A percentile compares a stretch with the other conserved stretches of the same genome.
Evolutionary conservation across 2,888 invertebrate species (phyloP).

Genomic region (Andrena fulva): DNA sequence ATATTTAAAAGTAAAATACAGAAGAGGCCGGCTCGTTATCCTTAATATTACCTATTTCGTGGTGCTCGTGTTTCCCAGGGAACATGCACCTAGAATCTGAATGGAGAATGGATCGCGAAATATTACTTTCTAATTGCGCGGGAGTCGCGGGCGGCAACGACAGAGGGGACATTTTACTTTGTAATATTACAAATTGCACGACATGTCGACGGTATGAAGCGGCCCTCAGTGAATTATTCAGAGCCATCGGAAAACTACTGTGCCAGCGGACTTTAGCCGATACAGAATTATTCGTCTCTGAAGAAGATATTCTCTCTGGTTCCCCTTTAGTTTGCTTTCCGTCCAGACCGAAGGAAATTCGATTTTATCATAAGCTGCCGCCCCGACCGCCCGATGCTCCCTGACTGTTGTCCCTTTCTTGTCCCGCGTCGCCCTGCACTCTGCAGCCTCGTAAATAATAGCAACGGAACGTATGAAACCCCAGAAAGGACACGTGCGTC

Average conservation of each 20-base stretch:
- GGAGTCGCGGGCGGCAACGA: background rate
- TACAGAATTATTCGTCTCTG: conserved; percentile 50
- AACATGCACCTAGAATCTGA: background rate
- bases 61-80: background rate
- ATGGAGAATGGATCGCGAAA: conserved; percentile 4
- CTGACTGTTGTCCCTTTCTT: conserved; percentile 22
- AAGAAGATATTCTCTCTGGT: conserved; percentile 26
- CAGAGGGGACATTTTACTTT: background rate
- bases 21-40: no score
- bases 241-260: conserved; percentile 19
- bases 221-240: conserved; percentile 52
- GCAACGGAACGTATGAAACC: conserved; percentile 33
- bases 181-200: conserved; percentile 27
- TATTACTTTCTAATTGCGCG: conserved; percentile 1
- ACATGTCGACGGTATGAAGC: conserved; percentile 15
- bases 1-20: no score
- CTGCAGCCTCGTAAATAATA: conserved; percentile 53
- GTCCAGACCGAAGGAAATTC: conserved; percentile 47
- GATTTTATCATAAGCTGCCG: conserved; percentile 49
- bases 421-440: background rate
- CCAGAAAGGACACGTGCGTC: conserved; percentile 73
- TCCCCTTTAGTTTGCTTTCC: conserved; percentile 39
- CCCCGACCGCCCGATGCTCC: background rate
- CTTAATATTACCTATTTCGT: background rate
- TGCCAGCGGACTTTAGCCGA: conserved; percentile 17